Evolutionary conservation across 2,888 invertebrate species (phyloP), one percentile per base, ranked within the genome.

Genomic region (Epirrita christyi): DNA sequence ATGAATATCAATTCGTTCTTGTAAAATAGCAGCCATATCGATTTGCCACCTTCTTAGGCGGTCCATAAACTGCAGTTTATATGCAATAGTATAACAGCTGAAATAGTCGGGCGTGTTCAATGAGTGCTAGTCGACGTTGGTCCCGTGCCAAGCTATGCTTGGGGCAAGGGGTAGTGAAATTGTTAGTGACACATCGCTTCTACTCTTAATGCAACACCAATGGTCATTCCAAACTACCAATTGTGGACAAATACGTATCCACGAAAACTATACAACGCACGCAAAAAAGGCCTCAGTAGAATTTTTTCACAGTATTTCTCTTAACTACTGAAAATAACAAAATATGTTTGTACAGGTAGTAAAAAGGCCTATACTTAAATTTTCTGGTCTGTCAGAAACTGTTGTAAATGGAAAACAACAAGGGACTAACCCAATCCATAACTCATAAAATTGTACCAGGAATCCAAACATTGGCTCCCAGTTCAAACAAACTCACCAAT

Each of bases 361-460:
- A 21, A 21, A 21, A 21, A 21, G 4, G 21, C 21, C 21, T 21
- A 21, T 4, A 4, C 2, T 21, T 21, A 2, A 21, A 21, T 21
- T 21, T 21, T 21, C 21, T 21, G 21, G 21, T 21, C 21, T 21
- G 21, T 21, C 2, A 21, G 21, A 21, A 21, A 21, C 21, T 21
- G 21, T 21, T 21, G 21, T 21, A 78, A 81, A 75, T 57, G 72
- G 74, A 81, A 86, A 88, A 88, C 79, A 86, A 67, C 69, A 68
- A 73, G 69, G 75, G 80, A 71, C 84, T 78, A 78, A 76, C 87
- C 88, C 85, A 81, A 80, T 80, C 83, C 87, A 86, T 91, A 89
- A 88, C 81, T 91, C 90, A 88, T 88, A 85, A 85, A 86, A 89
- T 88, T 83, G 83, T 85, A 83, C 81, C 81, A 83, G 76, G 78